Conservation (phyloP, 2,888 invertebrate genomes). For the Microplitis deprimator region DNA sequence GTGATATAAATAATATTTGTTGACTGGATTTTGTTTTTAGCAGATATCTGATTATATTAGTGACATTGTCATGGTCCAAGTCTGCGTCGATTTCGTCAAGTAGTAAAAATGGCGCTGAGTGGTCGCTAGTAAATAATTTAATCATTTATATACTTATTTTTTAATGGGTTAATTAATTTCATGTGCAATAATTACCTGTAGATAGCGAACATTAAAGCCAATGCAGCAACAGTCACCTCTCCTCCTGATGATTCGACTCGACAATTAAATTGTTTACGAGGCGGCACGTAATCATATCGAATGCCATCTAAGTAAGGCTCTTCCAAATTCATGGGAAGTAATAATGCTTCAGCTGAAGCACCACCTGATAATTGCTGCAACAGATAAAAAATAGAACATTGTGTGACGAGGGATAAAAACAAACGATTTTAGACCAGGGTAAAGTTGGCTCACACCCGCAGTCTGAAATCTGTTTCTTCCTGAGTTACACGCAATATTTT, state of each 20-base stretch:
- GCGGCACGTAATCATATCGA: constrained; percentile 97
- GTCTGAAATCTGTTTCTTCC: no score
- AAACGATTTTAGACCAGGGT: no score
- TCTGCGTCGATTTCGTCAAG: constrained; percentile 99
- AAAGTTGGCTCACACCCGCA: no score
- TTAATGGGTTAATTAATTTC: no score
- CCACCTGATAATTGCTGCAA: constrained; percentile 85
- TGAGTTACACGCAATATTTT: no score
- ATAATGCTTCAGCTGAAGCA: constrained; percentile 91
- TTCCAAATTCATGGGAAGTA: constrained; percentile 96
- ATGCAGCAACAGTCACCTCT: constrained; percentile 96
- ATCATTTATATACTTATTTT: no score
- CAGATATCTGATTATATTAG: constrained; percentile 4
- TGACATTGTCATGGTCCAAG: constrained; percentile 76
- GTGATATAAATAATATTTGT: constrained; percentile 35
- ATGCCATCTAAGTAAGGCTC: constrained; percentile 98
- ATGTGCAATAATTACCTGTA: constrained; percentile 78
- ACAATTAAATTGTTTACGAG: constrained; percentile 77
- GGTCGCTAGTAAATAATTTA: constrained; percentile 75
- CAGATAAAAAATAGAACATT: constrained; percentile 4
- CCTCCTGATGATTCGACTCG: constrained; percentile 99
- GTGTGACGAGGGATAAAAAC: no score
- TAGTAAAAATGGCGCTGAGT: constrained; percentile 97
- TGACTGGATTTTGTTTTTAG: background rate
- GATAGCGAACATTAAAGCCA: constrained; percentile 95